phyloP scores from a whole-genome alignment of 2,113 vertebrate genomes.

The Chinchilla lanigera region DNA sequence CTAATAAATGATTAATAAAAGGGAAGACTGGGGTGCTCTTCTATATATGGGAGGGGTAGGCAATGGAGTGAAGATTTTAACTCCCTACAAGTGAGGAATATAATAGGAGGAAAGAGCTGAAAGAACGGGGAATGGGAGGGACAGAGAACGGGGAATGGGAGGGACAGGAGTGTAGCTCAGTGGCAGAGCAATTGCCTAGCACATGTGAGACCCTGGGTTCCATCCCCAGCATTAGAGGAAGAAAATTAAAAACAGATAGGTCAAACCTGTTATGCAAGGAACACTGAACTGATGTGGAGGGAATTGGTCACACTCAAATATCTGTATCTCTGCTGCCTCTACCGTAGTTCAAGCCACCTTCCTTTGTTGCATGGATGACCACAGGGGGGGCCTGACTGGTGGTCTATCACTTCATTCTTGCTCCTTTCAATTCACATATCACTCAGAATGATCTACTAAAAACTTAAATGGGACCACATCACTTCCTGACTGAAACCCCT shows the following conservation, averaged over 20 bases:
- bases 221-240: not conserved
- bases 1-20: constrained; percentile 18
- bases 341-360: not conserved
- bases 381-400: not conserved
- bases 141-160: not conserved
- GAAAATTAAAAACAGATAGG: constrained; percentile 18
- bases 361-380: constrained; percentile 37
- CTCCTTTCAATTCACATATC: not conserved
- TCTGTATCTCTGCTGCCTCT: not conserved
- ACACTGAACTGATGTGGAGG: not conserved
- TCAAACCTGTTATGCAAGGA: constrained; percentile 37
- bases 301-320: not conserved
- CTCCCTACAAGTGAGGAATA: constrained; percentile 40
- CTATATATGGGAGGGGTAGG: not conserved
- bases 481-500: constrained; percentile 27
- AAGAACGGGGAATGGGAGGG: not conserved
- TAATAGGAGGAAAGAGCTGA: constrained; percentile 3
- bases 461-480: not conserved
- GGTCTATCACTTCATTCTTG: not conserved
- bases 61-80: constrained; percentile 19
- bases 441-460: constrained; percentile 55
- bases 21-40: not conserved
- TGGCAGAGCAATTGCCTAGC: not conserved
- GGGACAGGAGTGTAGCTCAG: not conserved
- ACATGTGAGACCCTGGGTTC: not conserved